phyloP scores from a whole-genome alignment of 2,113 vertebrate genomes.

The Rhagologus leucostigma region DNA sequence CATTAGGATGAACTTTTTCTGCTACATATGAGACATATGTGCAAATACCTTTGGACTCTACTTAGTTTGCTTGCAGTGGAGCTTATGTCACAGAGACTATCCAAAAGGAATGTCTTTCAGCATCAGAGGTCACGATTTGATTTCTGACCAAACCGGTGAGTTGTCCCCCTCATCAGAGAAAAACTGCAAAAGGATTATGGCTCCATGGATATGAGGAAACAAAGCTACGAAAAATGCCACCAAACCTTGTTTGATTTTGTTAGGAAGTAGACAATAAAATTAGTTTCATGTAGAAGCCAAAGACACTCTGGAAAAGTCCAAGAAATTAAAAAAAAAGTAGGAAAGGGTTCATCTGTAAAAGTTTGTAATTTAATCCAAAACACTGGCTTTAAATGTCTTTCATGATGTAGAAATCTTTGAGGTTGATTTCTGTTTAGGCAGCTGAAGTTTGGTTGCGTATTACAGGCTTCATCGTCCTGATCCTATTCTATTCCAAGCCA shows the following conservation, averaged over 20 bases:
- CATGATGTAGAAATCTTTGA: background rate
- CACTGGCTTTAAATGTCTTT: background rate
- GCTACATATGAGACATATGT: background rate
- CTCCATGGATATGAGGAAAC: background rate
- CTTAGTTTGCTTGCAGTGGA: background rate
- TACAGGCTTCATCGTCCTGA: background rate
- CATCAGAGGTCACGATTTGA: background rate
- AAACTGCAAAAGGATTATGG: background rate
- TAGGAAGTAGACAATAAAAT: background rate
- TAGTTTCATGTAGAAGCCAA: background rate
- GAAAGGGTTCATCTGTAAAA: background rate
- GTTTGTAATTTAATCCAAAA: background rate
- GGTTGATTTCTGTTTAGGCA: background rate
- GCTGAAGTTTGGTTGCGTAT: background rate
- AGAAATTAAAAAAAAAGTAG: background rate
- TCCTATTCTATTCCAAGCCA: background rate
- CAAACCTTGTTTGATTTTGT: background rate
- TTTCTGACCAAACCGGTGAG: background rate
- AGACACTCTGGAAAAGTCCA: background rate
- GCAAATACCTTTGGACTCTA: background rate
- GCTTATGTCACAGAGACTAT: background rate
- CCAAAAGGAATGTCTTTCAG: background rate
- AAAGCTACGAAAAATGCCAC: background rate
- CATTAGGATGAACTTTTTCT: background rate
- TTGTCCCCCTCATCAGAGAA: background rate